A percentile compares a stretch with the other conserved stretches of the same genome.
Evolutionary conservation across 2,888 invertebrate genomes (phyloP).

Genomic region (Spatulosminthurus flaviceps): DNA sequence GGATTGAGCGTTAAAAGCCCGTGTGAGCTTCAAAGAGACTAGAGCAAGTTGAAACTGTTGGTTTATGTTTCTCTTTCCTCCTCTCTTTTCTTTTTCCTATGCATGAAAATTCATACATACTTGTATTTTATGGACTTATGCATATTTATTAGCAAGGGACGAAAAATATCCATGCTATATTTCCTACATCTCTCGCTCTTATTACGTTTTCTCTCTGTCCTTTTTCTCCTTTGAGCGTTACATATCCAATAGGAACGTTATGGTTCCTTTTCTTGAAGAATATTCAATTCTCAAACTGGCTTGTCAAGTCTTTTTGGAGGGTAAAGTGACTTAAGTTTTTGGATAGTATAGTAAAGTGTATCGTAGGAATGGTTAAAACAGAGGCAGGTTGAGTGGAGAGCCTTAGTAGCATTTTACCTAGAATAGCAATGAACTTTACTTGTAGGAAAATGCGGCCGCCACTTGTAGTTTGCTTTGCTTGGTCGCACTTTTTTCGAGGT

Average conservation of each 20-base stretch:
- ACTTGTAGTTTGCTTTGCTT: conserved; percentile 37
- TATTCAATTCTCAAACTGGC: conserved; percentile 6
- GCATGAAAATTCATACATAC: conserved; percentile 22
- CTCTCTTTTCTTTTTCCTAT: not conserved
- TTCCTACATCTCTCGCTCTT: not conserved
- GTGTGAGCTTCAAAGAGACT: conserved; percentile 33
- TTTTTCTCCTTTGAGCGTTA: not conserved
- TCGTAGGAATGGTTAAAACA: too few relatives aligned
- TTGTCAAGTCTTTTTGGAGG: conserved; percentile 5
- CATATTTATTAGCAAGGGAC: conserved; percentile 40
- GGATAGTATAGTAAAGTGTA: not conserved
- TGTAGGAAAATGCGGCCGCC: conserved; percentile 26
- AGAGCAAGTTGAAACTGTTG: conserved; percentile 27
- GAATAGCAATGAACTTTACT: conserved; percentile 18
- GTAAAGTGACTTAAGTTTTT: conserved; percentile 5
- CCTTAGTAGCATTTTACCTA: not conserved
- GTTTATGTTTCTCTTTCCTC: not conserved
- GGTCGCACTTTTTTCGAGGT: conserved; percentile 33
- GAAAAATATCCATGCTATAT: not conserved
- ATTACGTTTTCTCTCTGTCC: too few relatives aligned
- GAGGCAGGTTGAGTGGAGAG: not conserved
- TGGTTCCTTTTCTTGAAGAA: too few relatives aligned
- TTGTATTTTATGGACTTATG: conserved; percentile 39
- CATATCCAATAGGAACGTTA: too few relatives aligned
- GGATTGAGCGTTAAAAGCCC: conserved; percentile 42